A percentile compares a stretch with the other conserved stretches of the same genome.
phyloP scores from a whole-genome alignment of 2,113 vertebrate species.

The Melanostigma gelatinosum region DNA sequence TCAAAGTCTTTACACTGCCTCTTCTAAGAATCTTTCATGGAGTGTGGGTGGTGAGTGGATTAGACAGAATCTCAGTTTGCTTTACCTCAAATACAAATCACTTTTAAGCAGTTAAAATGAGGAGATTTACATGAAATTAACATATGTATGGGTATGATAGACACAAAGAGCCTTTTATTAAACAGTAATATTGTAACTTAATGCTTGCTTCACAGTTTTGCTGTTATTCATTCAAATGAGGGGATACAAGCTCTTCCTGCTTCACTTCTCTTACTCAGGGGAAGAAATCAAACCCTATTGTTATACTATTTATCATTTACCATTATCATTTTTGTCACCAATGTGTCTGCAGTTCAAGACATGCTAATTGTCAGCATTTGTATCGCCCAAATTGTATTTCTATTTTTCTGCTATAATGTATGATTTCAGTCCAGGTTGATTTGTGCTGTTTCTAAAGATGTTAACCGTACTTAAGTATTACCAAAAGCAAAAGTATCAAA shows the following conservation, averaged over 20 bases:
- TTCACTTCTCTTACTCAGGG: not conserved
- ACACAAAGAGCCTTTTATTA: slow-evolving; percentile 34
- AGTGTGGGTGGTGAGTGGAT: slow-evolving; percentile 62
- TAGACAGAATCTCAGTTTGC: slow-evolving; percentile 60
- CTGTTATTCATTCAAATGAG: not conserved
- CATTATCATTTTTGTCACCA: not conserved
- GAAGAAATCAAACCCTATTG: not conserved
- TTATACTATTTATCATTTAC: not conserved
- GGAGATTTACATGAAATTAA: slow-evolving; percentile 62
- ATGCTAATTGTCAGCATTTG: not conserved
- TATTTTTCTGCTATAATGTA: not conserved
- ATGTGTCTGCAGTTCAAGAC: not conserved
- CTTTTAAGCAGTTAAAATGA: slow-evolving; percentile 44
- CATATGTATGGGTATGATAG: slow-evolving; percentile 47
- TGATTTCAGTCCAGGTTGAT: not conserved
- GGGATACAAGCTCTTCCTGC: not conserved
- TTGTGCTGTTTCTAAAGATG: not conserved
- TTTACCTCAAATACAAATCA: slow-evolving; percentile 55
- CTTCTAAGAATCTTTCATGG: slow-evolving; percentile 32
- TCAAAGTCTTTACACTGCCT: slow-evolving; percentile 19
- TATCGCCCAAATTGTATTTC: not conserved
- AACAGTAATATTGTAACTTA: slow-evolving; percentile 19
- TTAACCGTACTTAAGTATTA: not conserved
- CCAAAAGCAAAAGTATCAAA: not conserved
- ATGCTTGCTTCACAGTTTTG: not conserved